phyloP scores from a whole-genome alignment of 2,113 vertebrate species.

The Leptobrachium leishanense region DNA sequence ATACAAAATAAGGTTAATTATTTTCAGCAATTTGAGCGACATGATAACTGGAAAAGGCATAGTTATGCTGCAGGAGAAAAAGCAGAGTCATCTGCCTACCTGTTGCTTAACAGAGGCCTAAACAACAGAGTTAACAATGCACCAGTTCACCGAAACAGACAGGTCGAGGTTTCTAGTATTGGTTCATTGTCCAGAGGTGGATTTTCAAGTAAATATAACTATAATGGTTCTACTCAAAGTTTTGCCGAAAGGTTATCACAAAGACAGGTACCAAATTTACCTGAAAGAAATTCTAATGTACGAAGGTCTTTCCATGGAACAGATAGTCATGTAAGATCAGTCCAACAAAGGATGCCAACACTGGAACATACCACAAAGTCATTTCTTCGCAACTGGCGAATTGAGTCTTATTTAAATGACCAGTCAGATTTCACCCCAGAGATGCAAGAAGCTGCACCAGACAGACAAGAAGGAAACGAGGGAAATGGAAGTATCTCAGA shows the following conservation, averaged over 20 bases:
- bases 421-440: conserved; percentile 67
- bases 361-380: conserved; percentile 85
- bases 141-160: conserved; percentile 77
- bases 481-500: conserved; percentile 69
- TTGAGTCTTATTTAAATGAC: conserved; percentile 88
- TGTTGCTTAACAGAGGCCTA: conserved; percentile 66
- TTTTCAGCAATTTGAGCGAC: conserved; percentile 68
- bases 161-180: conserved; percentile 71
- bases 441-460: conserved; percentile 64
- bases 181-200: conserved; percentile 66
- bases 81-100: conserved; percentile 69
- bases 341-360: conserved; percentile 86
- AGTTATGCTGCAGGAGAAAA: conserved; percentile 92
- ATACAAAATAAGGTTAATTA: conserved; percentile 67
- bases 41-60: conserved; percentile 84
- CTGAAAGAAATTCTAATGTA: conserved; percentile 73
- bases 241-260: conserved; percentile 72
- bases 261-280: conserved; percentile 59
- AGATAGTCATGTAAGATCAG: conserved; percentile 75
- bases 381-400: conserved; percentile 84
- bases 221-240: conserved; percentile 59
- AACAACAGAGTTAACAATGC: conserved; percentile 60
- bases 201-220: conserved; percentile 54
- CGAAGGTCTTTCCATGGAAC: conserved; percentile 82
- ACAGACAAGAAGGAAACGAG: conserved; percentile 71